Conservation (phyloP, 2,888 invertebrate species). For the Elmis aenea region DNA sequence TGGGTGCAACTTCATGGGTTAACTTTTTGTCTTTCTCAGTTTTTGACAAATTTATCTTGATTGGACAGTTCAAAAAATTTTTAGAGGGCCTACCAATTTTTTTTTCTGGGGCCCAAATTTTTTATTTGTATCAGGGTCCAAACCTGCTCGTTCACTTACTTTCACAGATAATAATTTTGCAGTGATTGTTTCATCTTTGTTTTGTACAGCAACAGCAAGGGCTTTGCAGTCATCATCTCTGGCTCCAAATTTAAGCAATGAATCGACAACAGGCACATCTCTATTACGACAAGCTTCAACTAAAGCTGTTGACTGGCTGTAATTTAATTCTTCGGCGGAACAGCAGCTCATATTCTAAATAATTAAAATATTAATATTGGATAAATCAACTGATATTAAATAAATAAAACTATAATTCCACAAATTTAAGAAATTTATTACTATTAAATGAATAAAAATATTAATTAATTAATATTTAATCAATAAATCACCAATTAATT, state of each 20-base stretch:
- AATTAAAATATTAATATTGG: not conserved
- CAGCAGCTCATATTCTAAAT: slow-evolving; percentile 37
- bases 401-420: no score
- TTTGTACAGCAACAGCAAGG: slow-evolving; percentile 67
- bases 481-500: slow-evolving; percentile 3
- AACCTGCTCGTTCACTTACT: no score
- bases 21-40: no score
- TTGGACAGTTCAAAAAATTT: no score
- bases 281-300: slow-evolving; percentile 66
- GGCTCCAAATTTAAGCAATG: slow-evolving; percentile 75
- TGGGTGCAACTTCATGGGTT: no score
- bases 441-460: slow-evolving; percentile 5
- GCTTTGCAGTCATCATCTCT: slow-evolving; percentile 83
- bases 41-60: no score
- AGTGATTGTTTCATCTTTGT: slow-evolving; percentile 69
- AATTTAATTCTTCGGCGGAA: slow-evolving; percentile 49
- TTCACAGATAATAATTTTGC: slow-evolving; percentile 81
- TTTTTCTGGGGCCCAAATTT: no score
- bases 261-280: slow-evolving; percentile 67
- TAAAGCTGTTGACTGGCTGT: slow-evolving; percentile 53
- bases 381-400: slow-evolving; percentile 1
- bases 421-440: slow-evolving; percentile 1
- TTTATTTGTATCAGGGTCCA: no score
- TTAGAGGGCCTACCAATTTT: no score
- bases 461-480: slow-evolving; percentile 7